These are phyloP conservation scores for Ceramica pisi DNA, from an alignment of 2,888 invertebrate species.

Conservation along the genomic window DNA sequence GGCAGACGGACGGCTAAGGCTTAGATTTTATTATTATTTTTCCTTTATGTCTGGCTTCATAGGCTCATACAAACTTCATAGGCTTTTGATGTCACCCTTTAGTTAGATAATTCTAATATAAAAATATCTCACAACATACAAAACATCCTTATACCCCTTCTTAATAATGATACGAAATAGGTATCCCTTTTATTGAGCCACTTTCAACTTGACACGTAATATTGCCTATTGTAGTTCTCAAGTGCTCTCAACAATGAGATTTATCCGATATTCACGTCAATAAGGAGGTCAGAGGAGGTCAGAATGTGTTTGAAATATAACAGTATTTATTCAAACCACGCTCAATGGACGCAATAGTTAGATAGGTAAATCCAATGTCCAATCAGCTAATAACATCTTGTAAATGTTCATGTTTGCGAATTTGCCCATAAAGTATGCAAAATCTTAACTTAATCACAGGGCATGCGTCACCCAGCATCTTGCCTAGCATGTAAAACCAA, in stretches of 20 bases:
- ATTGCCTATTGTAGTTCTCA: background rate
- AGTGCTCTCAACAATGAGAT: background rate
- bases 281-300: background rate
- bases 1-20: too few species aligned
- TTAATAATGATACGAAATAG: background rate
- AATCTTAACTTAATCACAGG: too few species aligned
- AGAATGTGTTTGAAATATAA: background rate
- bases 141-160: background rate
- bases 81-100: too few species aligned
- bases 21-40: too few species aligned
- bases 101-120: too few species aligned
- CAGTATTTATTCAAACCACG: background rate
- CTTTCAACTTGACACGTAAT: conserved; percentile 10
- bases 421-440: background rate
- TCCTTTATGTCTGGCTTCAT: too few species aligned
- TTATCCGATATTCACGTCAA: conserved; percentile 9
- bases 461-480: too few species aligned
- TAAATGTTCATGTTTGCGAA: background rate
- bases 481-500: background rate
- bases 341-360: background rate
- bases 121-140: background rate
- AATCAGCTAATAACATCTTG: too few species aligned
- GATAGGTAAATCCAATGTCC: background rate
- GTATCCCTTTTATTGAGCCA: background rate
- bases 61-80: too few species aligned